Percentiles rank a stretch among this genome's conserved stretches.
Conservation (phyloP, 2,888 invertebrate genomes). For the Deroplatys truncata region DNA sequence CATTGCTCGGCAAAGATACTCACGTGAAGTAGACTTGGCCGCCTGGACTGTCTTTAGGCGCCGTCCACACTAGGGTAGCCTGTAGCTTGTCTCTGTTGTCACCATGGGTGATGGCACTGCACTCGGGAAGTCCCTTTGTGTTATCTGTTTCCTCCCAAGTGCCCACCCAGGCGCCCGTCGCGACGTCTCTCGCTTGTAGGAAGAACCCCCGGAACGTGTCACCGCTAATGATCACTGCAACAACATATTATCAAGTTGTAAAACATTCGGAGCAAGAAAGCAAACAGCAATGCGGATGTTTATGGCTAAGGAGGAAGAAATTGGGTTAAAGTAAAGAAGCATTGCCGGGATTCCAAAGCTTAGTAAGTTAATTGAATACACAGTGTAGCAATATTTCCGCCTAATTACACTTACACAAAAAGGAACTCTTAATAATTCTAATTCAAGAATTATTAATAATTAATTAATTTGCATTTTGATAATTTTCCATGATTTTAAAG, state of each 20-base stretch:
- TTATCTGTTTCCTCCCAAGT: conserved; percentile 68
- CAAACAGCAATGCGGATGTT: no score
- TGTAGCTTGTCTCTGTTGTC: conserved; percentile 70
- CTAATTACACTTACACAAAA: no score
- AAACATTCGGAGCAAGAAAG: no score
- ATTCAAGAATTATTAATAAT: no score
- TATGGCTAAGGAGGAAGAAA: no score
- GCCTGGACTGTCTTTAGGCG: conserved; percentile 60
- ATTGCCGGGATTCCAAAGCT: no score
- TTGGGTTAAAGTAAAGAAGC: no score
- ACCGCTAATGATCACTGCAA: conserved; percentile 53
- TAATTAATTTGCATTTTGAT: no score
- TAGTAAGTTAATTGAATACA: no score
- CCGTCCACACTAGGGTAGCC: conserved; percentile 70
- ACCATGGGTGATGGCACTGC: conserved; percentile 73
- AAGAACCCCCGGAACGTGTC: conserved; percentile 78
- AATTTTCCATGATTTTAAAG: no score
- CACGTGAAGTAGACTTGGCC: conserved; percentile 80
- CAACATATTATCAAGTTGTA: neutral
- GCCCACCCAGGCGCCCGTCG: conserved; percentile 71
- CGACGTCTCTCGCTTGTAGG: conserved; percentile 71
- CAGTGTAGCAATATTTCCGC: no score
- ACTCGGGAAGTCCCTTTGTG: conserved; percentile 72
- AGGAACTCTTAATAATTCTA: no score
- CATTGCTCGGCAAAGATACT: conserved; percentile 42